phyloP scores from a whole-genome alignment of 2,113 vertebrate genomes.

The Bos javanicus region DNA sequence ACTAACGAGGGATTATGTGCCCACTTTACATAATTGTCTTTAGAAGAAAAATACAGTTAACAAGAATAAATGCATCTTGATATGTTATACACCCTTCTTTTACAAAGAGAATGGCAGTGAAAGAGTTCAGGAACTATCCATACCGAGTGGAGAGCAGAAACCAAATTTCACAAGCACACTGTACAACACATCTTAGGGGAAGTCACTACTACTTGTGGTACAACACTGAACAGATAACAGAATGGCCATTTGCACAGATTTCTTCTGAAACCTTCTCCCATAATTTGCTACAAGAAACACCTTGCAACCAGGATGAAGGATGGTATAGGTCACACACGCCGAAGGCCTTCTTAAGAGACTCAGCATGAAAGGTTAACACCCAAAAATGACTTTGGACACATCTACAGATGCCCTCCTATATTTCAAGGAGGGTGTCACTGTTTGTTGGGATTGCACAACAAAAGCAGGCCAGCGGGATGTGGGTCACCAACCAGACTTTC shows the following conservation, averaged over 20 bases:
- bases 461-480: slow-evolving; percentile 10
- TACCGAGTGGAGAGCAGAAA: background rate
- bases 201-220: background rate
- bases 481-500: background rate
- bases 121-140: background rate
- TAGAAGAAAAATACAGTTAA: slow-evolving; percentile 67
- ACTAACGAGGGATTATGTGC: slow-evolving; percentile 48
- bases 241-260: slow-evolving; percentile 1
- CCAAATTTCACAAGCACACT: background rate
- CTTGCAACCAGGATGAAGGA: background rate
- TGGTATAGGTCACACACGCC: background rate
- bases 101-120: slow-evolving; percentile 48
- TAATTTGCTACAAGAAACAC: background rate
- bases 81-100: slow-evolving; percentile 62
- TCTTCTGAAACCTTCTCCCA: slow-evolving; percentile 26
- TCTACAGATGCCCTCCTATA: slow-evolving; percentile 57
- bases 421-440: slow-evolving; percentile 11
- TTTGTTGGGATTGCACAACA: slow-evolving; percentile 62
- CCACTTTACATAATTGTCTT: slow-evolving; percentile 61
- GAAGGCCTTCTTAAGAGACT: slow-evolving; percentile 33
- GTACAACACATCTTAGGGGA: background rate
- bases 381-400: slow-evolving; percentile 31
- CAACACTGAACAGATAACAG: slow-evolving; percentile 19
- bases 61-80: slow-evolving; percentile 73
- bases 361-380: slow-evolving; percentile 38